Base-by-base conservation (phyloP, 2,797 vertebrate species). In the Harpagifer antarcticus region DNA sequence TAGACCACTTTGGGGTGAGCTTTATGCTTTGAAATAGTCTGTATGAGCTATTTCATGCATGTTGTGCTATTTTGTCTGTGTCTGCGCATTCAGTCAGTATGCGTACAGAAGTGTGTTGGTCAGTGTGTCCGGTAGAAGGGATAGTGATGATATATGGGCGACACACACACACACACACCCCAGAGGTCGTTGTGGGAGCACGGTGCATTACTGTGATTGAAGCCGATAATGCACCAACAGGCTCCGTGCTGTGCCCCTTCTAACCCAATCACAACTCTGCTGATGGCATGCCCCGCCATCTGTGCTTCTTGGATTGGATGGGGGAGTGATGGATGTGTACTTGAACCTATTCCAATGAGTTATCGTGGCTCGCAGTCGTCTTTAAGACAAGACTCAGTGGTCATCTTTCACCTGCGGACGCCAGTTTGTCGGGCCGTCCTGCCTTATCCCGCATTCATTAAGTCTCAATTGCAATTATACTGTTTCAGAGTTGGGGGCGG, bases 121-220 rank as follows among this genome's bases (percentile, higher is more conserved):
- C 87, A 87, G 69, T n/a, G 16, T 52, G 65, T 67, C 85, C 78
- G 6, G 56, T 66, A 17, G 42, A 72, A 69, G 52, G 81, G 72
- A 84, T 74, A 53, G 75, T 68, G 81, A 86, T 90, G 88, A 91
- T 88, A 83, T 88, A 91, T 85, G 58, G 68, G 63, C 16, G 5
- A 19, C 49, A 75, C 71, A 31, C 27, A n/a, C n/a, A n/a, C n/a
- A n/a, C n/a, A 83, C 79, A 78, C 60, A 79, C 55, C 76, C 81
- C 75, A 84, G 85, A 90, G 91, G 90, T 92, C 89, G 81, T 58
- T 72, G 78, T 70, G 70, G 76, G 79, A 90, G 83, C 81, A 84
- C 55, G 74, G 87, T 90, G 88, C 88, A 92, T 92, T 91, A 91
- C 80, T 76, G 81, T 88, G 91, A 93, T 93, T 91, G 89, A 90